Percentiles rank a stretch among this genome's conserved stretches.
phyloP scores from a whole-genome alignment of 2,113 vertebrate genomes.

The Pan troglodytes region NHGRI_mPanTro3-v2.1_pri NC_072403.2:180526001-180526500 shows the following conservation, averaged over 20 bases:
- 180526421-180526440: neutral
- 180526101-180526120: too few species aligned
- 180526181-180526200: fast-evolving
- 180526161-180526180: fast-evolving
- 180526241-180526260: fast-evolving
- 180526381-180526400: neutral
- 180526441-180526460: neutral
- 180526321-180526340: fast-evolving
- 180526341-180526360: neutral
- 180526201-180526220: fast-evolving
- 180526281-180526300: neutral
- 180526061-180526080: fast-evolving
- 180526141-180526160: fast-evolving
- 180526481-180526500: neutral
- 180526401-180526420: neutral
- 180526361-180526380: neutral
- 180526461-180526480: slow-evolving; percentile 10
- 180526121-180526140: fast-evolving
- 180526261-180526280: fast-evolving
- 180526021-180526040: fast-evolving
- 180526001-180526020: fast-evolving
- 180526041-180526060: neutral
- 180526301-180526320: neutral
- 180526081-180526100: fast-evolving
- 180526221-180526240: fast-evolving